Percentiles rank a stretch among this genome's conserved stretches.
phyloP scores from a whole-genome alignment of 92 coral and sea anemone species.

The Parazoanthus atlanticus region DNA sequence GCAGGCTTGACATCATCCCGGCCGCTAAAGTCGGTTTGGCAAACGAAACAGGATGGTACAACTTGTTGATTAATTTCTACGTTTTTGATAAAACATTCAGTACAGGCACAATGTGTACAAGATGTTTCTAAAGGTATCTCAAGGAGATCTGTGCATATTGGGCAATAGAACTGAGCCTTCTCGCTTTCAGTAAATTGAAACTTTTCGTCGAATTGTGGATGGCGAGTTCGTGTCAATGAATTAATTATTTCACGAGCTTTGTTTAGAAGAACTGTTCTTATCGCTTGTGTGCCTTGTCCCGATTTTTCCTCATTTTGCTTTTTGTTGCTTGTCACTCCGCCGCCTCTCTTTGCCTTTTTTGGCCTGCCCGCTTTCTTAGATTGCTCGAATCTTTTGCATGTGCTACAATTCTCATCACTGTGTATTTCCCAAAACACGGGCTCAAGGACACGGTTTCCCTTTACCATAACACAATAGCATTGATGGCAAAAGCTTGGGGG shows the following conservation, averaged over 20 bases:
- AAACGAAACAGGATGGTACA: slow-evolving; percentile 9
- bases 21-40: slow-evolving; percentile 3
- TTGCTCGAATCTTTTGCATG: slow-evolving; percentile 24
- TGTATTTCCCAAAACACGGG: slow-evolving; percentile 14
- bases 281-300: not conserved
- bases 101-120: slow-evolving; percentile 37
- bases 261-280: slow-evolving; percentile 2
- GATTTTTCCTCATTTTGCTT: not conserved
- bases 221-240: slow-evolving; percentile 6
- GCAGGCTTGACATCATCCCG: slow-evolving; percentile 20
- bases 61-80: slow-evolving; percentile 10
- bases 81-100: slow-evolving; percentile 29
- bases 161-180: slow-evolving; percentile 23
- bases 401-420: slow-evolving; percentile 13
- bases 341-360: slow-evolving; percentile 24
- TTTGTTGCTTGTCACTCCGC: not conserved
- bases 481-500: slow-evolving; percentile 9
- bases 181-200: slow-evolving; percentile 18
- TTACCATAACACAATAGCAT: slow-evolving; percentile 28
- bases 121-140: slow-evolving; percentile 14
- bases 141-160: slow-evolving; percentile 23
- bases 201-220: slow-evolving; percentile 16
- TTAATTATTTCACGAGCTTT: slow-evolving; percentile 6
- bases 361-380: slow-evolving; percentile 30
- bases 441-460: not conserved